phyloP scores from a whole-genome alignment of 2,113 vertebrate genomes.

The Nyctereutes procyonoides region DNA sequence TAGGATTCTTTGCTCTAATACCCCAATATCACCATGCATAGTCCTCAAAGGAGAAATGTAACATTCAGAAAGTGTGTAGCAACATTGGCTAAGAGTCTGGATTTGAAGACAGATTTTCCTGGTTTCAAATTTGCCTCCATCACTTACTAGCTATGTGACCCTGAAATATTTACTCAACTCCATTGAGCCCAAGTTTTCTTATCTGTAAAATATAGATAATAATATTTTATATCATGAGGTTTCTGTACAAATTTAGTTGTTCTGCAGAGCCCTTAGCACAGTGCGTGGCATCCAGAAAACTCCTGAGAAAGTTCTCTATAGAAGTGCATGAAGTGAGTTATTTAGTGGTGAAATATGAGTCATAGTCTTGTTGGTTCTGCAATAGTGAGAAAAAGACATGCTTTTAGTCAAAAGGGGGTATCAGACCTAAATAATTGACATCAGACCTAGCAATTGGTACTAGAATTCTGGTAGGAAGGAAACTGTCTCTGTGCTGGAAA shows the following conservation, averaged over 20 bases:
- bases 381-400: not conserved
- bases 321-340: not conserved
- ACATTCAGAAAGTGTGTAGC: not conserved
- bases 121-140: not conserved
- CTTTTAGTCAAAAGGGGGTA: not conserved
- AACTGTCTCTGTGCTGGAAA: not conserved
- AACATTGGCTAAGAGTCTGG: not conserved
- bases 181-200: not conserved
- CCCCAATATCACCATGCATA: not conserved
- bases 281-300: not conserved
- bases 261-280: not conserved
- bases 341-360: not conserved
- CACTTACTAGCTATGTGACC: not conserved
- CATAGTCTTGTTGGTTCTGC: not conserved
- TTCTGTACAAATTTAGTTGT: not conserved
- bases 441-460: not conserved
- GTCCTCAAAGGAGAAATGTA: not conserved
- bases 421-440: conserved; percentile 17
- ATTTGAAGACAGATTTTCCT: not conserved
- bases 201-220: not conserved
- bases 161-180: not conserved
- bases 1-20: not conserved
- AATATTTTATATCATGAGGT: not conserved
- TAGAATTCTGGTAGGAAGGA: conserved; percentile 25
- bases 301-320: not conserved